Evolutionary conservation across 2,113 vertebrate genomes (phyloP).

Genomic region (Semnornis frantzii): DNA sequence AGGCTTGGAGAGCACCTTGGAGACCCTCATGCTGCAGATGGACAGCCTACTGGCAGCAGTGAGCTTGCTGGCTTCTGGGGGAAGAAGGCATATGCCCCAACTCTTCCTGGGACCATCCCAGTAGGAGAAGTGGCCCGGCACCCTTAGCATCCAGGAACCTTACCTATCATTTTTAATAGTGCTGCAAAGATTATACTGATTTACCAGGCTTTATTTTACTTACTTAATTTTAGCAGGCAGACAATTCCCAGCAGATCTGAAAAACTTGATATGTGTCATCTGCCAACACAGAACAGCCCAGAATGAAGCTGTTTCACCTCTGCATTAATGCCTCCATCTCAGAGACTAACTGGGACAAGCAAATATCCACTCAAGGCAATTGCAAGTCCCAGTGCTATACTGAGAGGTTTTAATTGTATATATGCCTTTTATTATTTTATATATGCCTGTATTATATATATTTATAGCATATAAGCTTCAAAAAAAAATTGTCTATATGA

Average conservation of each 20-base stretch:
- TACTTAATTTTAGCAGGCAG: constrained; percentile 12
- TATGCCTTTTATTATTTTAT: too few species aligned
- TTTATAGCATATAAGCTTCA: not conserved
- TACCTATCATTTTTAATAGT: not conserved
- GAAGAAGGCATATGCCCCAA: too few species aligned
- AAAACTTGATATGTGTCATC: not conserved
- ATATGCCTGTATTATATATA: too few species aligned
- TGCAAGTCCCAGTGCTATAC: not conserved
- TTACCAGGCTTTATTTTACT: not conserved
- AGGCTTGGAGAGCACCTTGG: not conserved
- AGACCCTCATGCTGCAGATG: not conserved
- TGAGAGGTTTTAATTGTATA: not conserved
- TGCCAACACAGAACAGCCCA: not conserved
- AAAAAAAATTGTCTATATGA: not conserved
- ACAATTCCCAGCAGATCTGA: constrained; percentile 5
- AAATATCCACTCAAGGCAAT: not conserved
- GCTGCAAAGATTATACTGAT: not conserved
- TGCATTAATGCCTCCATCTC: not conserved
- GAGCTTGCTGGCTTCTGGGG: accelerated
- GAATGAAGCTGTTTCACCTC: not conserved
- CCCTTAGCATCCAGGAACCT: not conserved
- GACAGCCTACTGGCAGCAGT: accelerated
- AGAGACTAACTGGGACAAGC: not conserved
- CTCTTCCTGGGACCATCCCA: not conserved
- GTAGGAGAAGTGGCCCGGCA: not conserved